Percentiles rank a stretch among this genome's conserved stretches.
Evolutionary conservation across 2,113 vertebrate species (phyloP).

Genomic region (Oryzias celebensis): DNA sequence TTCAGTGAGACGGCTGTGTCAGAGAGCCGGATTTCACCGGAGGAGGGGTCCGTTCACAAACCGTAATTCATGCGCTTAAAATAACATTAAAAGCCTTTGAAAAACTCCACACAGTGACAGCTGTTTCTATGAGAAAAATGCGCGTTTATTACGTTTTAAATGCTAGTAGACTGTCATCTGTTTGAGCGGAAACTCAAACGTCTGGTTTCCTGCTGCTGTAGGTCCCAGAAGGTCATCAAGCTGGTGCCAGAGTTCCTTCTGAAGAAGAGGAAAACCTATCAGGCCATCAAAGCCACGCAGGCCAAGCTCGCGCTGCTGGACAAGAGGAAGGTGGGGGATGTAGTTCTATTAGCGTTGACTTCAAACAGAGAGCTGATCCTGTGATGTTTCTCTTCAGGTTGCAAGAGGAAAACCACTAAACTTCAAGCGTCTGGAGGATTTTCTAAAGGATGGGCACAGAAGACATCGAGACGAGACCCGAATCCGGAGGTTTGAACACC

Average conservation of each 20-base stretch:
- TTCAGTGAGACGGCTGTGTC: too few relatives aligned
- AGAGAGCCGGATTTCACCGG: too few relatives aligned
- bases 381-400: constrained; percentile 55
- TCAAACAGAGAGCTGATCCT: background rate
- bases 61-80: too few relatives aligned
- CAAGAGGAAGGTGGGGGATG: constrained; percentile 83
- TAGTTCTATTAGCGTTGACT: background rate
- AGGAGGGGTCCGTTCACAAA: too few relatives aligned
- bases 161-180: too few relatives aligned
- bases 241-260: constrained; percentile 94
- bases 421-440: constrained; percentile 88
- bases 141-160: too few relatives aligned
- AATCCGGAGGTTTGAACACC: constrained; percentile 73
- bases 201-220: constrained; percentile 34
- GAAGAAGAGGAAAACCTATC: constrained; percentile 92
- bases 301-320: constrained; percentile 88
- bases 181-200: too few relatives aligned
- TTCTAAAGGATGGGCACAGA: constrained; percentile 81
- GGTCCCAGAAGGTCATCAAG: constrained; percentile 83
- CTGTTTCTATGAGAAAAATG: too few relatives aligned
- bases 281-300: constrained; percentile 92
- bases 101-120: too few relatives aligned
- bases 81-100: too few relatives aligned
- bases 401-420: constrained; percentile 80
- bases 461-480: constrained; percentile 78